Percentiles rank a stretch among this genome's conserved stretches.
Conservation (phyloP, 1,140 invertebrate genomes). For the Bombus difficillimus region DNA sequence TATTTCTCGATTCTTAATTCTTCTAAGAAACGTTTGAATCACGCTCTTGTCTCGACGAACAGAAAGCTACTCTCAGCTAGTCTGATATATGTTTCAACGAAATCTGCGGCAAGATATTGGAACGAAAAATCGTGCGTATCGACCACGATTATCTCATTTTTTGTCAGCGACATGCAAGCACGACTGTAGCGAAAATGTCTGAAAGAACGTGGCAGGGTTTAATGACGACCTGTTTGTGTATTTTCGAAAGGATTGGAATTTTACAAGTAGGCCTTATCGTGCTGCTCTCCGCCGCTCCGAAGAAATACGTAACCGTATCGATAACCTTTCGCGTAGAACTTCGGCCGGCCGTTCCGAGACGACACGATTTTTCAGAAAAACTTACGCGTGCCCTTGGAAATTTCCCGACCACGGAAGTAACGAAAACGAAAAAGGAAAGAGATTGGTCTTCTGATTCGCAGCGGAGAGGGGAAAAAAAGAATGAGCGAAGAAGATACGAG, state of each 20-base stretch:
- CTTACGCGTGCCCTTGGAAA: background rate
- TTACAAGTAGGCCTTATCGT: constrained; percentile 49
- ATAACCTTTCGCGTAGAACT: constrained; percentile 47
- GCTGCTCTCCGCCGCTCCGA: background rate
- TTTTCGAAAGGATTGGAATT: constrained; percentile 52
- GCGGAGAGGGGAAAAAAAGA: no score
- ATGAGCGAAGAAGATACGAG: background rate
- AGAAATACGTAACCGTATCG: constrained; percentile 26
- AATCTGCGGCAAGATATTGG: no score
- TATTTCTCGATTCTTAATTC: background rate
- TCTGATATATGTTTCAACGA: no score
- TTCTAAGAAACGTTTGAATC: no score
- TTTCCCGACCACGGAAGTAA: background rate
- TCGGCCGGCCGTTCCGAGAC: constrained; percentile 11
- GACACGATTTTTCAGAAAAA: constrained; percentile 37
- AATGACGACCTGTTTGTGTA: background rate
- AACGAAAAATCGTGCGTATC: no score
- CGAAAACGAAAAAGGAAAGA: no score
- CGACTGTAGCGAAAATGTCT: no score
- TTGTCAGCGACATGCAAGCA: no score
- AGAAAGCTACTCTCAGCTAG: no score
- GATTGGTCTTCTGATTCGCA: background rate
- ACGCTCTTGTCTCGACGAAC: no score
- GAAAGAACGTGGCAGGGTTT: background rate
- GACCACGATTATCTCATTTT: no score